Evolutionary conservation across 1,140 invertebrate species (phyloP), one percentile per base, ranked within the genome.

Genomic region (Cylas formicarius): DNA sequence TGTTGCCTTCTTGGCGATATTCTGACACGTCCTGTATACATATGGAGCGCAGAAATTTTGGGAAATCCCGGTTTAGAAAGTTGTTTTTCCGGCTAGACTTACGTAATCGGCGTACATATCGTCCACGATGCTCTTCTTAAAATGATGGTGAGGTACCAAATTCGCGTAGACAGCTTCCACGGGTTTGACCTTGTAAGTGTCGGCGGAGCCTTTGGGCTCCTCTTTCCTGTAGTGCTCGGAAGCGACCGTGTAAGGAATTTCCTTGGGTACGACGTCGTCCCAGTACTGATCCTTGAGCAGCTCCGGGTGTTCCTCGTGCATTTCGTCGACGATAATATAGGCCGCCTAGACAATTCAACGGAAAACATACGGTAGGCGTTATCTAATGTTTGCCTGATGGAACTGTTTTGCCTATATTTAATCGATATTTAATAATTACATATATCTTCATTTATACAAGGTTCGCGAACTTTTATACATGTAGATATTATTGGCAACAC

Each of bases 271-370:
- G 28, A 90, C 85, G 52, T 91, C 86, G 56, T 91, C 86, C 88
- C 88, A 92, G 58, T 88, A 90, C 56, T 90, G 85, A 62, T 90
- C 86, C 47, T 86, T 84, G 4, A 90, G 65, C n/a, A 90, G 67
- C 62, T 90, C 86, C 3, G 86, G 86, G 61, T 90, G 85, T 62
- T 89, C 86, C 57, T 89, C 85, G 64, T 91, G 86, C 85, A 90
- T 90, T 65, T 90, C 86, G 57, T 90, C 86, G 1, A 90, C 86
- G 43, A 90, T 89, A 83, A 90, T 88, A 64, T 90, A 90, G 21
- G 81, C 84, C 9, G 86, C 86, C 86, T 89, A 60, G 17, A 67
- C n/a, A n/a, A n/a, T n/a, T n/a, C n/a, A n/a, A n/a, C n/a, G n/a
- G n/a, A n/a, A n/a, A n/a, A n/a, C n/a, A n/a, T n/a, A n/a, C n/a